Evolutionary conservation across 2,113 vertebrate genomes (phyloP).

Genomic region (Eptesicus fuscus): DNA sequence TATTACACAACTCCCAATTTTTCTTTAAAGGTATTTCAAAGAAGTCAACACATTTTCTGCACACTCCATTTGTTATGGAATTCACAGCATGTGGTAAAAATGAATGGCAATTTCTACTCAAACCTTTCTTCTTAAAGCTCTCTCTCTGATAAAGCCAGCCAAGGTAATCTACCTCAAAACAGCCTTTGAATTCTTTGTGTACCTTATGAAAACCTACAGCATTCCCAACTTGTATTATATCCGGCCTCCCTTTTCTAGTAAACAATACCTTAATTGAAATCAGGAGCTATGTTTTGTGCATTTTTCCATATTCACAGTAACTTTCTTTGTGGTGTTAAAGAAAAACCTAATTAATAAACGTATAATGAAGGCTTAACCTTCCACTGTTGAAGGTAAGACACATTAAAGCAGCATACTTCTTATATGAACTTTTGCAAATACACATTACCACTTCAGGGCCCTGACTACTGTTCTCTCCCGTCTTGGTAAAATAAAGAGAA

Average conservation of each 20-base stretch:
- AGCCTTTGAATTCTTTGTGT: background rate
- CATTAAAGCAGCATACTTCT: background rate
- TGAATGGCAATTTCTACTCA: background rate
- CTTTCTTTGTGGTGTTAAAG: background rate
- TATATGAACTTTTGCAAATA: background rate
- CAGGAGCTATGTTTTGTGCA: background rate
- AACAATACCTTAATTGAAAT: background rate
- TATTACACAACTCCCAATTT: background rate
- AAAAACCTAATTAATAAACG: background rate
- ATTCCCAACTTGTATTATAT: background rate
- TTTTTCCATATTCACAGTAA: background rate
- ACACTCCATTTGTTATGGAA: background rate
- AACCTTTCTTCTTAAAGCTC: background rate
- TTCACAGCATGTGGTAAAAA: background rate
- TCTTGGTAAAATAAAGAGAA: background rate
- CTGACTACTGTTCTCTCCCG: background rate
- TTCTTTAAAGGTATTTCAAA: conserved; percentile 16
- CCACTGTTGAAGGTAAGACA: background rate
- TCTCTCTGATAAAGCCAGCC: background rate
- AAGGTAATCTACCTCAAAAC: background rate
- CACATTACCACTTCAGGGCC: background rate
- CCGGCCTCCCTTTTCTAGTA: background rate
- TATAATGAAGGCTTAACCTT: background rate
- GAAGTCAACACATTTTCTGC: background rate
- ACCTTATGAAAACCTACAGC: background rate